These are phyloP conservation scores for Aleiodes alternator DNA, from an alignment of 2,888 invertebrate species.

Conservation along the genomic window DNA sequence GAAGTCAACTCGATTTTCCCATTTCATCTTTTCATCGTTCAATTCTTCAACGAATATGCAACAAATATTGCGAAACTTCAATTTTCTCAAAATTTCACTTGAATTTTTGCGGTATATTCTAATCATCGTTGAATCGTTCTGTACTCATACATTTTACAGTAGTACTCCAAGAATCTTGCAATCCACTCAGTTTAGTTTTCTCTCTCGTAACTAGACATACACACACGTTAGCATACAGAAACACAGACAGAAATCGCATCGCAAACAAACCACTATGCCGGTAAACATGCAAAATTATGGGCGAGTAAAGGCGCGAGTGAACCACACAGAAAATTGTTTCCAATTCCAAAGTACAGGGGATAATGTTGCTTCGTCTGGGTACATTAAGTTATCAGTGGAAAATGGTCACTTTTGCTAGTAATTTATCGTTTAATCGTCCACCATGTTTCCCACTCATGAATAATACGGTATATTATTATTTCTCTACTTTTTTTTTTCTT, in stretches of 20 bases:
- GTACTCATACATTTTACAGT: constrained; percentile 10
- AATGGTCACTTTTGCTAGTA: constrained; percentile 54
- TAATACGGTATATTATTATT: constrained; percentile 1
- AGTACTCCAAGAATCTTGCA: too few species aligned
- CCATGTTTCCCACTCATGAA: constrained; percentile 20
- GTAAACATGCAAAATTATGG: constrained; percentile 56
- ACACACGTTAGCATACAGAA: background rate
- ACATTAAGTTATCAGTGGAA: constrained; percentile 58
- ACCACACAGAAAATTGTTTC: constrained; percentile 53
- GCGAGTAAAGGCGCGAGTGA: constrained; percentile 41
- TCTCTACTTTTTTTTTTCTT: background rate
- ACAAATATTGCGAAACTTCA: too few species aligned
- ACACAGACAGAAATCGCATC: constrained; percentile 30
- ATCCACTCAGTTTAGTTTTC: background rate
- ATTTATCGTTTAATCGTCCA: constrained; percentile 59
- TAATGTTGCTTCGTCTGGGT: constrained; percentile 46
- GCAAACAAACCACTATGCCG: constrained; percentile 55
- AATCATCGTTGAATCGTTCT: too few species aligned
- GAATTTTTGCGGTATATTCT: too few species aligned
- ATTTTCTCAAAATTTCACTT: too few species aligned
- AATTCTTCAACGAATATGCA: too few species aligned
- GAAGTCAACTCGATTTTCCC: too few species aligned
- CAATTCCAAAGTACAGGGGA: constrained; percentile 29
- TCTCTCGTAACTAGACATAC: constrained; percentile 31
- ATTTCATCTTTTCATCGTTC: too few species aligned